These are phyloP conservation scores for Lucilia cuprina DNA, from an alignment of 1,140 invertebrate species.

Conservation along the genomic window DNA sequence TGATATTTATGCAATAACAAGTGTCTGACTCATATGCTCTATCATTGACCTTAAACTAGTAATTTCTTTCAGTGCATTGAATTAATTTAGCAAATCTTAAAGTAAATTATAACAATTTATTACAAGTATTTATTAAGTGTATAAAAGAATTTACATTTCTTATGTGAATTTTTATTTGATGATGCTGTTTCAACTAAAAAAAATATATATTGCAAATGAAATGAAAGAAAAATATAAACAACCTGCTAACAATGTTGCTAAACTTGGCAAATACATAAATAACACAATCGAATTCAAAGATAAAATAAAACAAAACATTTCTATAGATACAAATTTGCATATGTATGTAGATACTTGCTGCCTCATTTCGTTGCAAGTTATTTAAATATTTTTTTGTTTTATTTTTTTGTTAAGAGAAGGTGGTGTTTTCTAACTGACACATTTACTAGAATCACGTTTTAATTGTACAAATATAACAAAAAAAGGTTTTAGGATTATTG, in stretches of 20 bases:
- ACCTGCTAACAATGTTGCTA: slow-evolving; percentile 11
- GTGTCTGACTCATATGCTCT: too few relatives aligned
- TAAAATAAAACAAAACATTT: neutral
- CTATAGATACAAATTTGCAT: neutral
- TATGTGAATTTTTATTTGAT: neutral
- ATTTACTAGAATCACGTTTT: neutral
- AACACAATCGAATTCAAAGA: neutral
- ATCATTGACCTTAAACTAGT: too few relatives aligned
- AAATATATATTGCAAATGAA: neutral
- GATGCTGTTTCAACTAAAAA: neutral
- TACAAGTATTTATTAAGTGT: neutral
- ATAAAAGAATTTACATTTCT: neutral
- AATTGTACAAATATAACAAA: neutral
- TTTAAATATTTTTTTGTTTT: neutral
- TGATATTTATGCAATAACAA: too few relatives aligned
- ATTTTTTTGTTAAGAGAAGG: neutral
- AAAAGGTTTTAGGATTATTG: neutral
- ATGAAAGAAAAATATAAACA: neutral
- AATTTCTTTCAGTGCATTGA: too few relatives aligned
- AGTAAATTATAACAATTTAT: neutral
- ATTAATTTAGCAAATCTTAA: neutral
- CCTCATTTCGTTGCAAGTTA: neutral
- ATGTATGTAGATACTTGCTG: neutral
- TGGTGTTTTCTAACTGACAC: too few relatives aligned
- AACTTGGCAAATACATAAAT: neutral